Evolutionary conservation across 2,888 invertebrate genomes (phyloP).

Genomic region (Synanthedon tipuliformis): DNA sequence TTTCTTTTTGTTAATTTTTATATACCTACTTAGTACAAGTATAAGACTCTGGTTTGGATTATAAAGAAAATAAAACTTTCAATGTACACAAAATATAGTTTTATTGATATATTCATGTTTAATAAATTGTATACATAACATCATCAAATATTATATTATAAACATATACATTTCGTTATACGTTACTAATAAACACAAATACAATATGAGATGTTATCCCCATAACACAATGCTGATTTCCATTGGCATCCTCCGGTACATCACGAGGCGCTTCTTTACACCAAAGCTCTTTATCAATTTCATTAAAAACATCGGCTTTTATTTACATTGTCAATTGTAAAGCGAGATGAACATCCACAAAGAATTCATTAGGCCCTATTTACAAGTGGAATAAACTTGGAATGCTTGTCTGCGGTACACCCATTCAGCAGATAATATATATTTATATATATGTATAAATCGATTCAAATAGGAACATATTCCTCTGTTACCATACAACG

Average conservation of each 20-base stretch:
- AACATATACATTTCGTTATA: constrained; percentile 71
- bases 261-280: constrained; percentile 32
- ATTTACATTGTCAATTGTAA: constrained; percentile 59
- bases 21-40: too few species aligned
- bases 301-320: constrained; percentile 31
- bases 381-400: constrained; percentile 68
- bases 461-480: constrained; percentile 56
- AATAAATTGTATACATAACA: constrained; percentile 72
- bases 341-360: constrained; percentile 57
- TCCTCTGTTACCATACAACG: constrained; percentile 38
- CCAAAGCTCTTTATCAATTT: constrained; percentile 32
- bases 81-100: constrained; percentile 71
- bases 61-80: constrained; percentile 49
- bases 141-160: constrained; percentile 71
- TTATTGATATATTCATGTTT: constrained; percentile 71
- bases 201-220: constrained; percentile 70
- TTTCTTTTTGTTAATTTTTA: too few species aligned
- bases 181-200: constrained; percentile 68
- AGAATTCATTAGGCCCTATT: constrained; percentile 64
- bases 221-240: constrained; percentile 48
- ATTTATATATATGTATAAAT: background rate
- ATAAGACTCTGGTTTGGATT: background rate
- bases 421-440: constrained; percentile 19
- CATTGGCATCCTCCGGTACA: constrained; percentile 42
- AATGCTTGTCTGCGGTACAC: constrained; percentile 61